These are phyloP conservation scores for Lucilia sericata DNA, from an alignment of 1,140 invertebrate genomes.

Conservation along the genomic window DNA sequence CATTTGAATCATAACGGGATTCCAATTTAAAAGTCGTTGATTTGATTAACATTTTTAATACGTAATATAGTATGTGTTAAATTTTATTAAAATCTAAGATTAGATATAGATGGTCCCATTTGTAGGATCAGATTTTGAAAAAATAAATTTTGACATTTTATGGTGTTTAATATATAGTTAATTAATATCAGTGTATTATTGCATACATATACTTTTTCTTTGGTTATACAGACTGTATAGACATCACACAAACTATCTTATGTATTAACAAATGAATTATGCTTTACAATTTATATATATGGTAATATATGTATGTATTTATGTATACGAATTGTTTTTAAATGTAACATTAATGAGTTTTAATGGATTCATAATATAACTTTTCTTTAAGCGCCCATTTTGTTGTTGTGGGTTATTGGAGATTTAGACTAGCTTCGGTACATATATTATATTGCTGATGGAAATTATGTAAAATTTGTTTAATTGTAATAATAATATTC, in stretches of 20 bases:
- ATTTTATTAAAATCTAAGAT: too few relatives aligned
- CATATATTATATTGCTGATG: constrained; percentile 25
- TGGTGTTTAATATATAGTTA: too few relatives aligned
- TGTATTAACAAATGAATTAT: constrained; percentile 20
- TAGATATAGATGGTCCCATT: too few relatives aligned
- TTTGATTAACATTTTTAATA: too few relatives aligned
- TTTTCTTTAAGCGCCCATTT: background rate
- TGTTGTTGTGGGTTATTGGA: constrained; percentile 24
- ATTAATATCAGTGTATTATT: too few relatives aligned
- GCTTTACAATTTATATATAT: constrained; percentile 2
- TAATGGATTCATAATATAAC: background rate
- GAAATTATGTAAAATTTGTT: constrained; percentile 19
- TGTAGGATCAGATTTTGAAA: too few relatives aligned
- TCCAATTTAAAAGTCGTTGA: too few relatives aligned
- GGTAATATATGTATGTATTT: background rate
- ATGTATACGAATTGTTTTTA: background rate
- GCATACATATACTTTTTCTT: too few relatives aligned
- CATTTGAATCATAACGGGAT: too few relatives aligned
- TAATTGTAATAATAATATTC: background rate
- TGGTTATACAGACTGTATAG: background rate
- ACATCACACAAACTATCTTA: background rate
- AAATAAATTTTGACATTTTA: too few relatives aligned
- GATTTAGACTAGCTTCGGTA: constrained; percentile 30
- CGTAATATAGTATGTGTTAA: too few relatives aligned
- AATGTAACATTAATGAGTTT: constrained; percentile 29